These are phyloP conservation scores for Murina feae DNA, from an alignment of 2,113 vertebrate genomes.

Conservation along the genomic window DNA sequence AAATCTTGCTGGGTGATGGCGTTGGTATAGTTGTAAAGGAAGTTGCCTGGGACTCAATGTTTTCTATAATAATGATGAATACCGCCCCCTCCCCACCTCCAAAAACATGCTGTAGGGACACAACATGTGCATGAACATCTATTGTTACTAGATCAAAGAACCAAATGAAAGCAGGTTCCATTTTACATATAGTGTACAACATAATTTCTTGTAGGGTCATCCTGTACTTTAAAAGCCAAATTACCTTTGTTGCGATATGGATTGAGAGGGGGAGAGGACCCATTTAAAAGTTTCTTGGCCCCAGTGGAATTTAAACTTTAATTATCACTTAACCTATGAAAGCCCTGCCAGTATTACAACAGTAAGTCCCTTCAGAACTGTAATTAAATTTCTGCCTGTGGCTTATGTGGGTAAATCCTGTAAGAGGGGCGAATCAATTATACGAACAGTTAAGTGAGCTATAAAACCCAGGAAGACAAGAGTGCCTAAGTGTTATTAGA, in stretches of 20 bases:
- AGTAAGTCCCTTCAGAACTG: slow-evolving; percentile 28
- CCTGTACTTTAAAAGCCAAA: slow-evolving; percentile 15
- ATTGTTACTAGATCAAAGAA: neutral
- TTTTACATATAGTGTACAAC: neutral
- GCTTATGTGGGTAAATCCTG: slow-evolving; percentile 34
- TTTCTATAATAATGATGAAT: neutral
- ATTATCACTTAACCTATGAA: slow-evolving; percentile 52
- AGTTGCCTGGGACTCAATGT: neutral
- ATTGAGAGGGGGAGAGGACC: neutral
- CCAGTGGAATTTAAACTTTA: slow-evolving; percentile 40
- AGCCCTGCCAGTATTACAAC: slow-evolving; percentile 7
- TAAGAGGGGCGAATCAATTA: slow-evolving; percentile 39
- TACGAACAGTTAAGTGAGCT: slow-evolving; percentile 27
- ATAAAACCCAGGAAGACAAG: slow-evolving; percentile 43
- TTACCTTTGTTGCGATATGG: neutral
- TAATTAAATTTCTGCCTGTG: slow-evolving; percentile 60
- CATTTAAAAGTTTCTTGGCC: slow-evolving; percentile 12
- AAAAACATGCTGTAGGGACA: neutral
- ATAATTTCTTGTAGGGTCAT: neutral
- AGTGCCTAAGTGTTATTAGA: neutral
- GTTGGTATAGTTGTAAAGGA: neutral
- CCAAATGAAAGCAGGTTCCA: neutral
- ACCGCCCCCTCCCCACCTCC: neutral
- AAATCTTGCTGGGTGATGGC: neutral
- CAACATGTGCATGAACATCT: neutral